These are phyloP conservation scores for Heterodera carotae DNA, from an alignment of 1,140 invertebrate genomes.

Conservation along the genomic window DNA sequence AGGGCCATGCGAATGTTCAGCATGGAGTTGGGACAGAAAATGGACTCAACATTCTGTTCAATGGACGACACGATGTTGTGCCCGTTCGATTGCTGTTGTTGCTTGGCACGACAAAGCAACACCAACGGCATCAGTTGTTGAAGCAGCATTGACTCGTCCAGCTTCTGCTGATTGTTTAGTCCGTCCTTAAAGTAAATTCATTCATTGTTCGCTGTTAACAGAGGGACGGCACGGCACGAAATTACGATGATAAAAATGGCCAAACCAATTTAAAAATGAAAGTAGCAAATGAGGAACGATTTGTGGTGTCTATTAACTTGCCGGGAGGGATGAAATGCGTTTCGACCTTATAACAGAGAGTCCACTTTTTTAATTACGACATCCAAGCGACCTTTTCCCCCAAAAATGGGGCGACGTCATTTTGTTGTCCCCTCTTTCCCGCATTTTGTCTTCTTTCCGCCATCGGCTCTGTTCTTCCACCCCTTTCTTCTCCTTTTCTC, in stretches of 20 bases:
- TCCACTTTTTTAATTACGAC: not conserved
- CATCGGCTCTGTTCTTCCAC: too few relatives aligned
- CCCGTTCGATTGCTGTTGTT: not conserved
- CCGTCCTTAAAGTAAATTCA: too few relatives aligned
- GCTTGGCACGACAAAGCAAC: conserved; percentile 16
- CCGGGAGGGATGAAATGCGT: too few relatives aligned
- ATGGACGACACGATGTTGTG: conserved; percentile 3
- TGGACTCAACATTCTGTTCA: not conserved
- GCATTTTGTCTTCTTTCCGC: not conserved
- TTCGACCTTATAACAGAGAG: too few relatives aligned
- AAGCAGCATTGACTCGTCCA: conserved; percentile 9
- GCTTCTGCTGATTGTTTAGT: not conserved
- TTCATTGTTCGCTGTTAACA: too few relatives aligned
- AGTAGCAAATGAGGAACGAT: too few relatives aligned
- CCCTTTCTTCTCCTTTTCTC: not conserved
- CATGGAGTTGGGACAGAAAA: not conserved
- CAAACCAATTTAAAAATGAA: too few relatives aligned
- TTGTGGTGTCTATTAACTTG: too few relatives aligned
- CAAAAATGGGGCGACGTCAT: too few relatives aligned
- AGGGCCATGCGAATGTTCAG: not conserved
- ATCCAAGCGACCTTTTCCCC: not conserved
- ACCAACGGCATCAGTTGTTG: conserved; percentile 19
- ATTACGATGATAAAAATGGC: too few relatives aligned
- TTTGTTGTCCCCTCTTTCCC: not conserved
- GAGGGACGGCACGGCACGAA: too few relatives aligned